Base-by-base conservation (phyloP, 2,113 vertebrate species). In the Psilopsiagon aymara region DNA sequence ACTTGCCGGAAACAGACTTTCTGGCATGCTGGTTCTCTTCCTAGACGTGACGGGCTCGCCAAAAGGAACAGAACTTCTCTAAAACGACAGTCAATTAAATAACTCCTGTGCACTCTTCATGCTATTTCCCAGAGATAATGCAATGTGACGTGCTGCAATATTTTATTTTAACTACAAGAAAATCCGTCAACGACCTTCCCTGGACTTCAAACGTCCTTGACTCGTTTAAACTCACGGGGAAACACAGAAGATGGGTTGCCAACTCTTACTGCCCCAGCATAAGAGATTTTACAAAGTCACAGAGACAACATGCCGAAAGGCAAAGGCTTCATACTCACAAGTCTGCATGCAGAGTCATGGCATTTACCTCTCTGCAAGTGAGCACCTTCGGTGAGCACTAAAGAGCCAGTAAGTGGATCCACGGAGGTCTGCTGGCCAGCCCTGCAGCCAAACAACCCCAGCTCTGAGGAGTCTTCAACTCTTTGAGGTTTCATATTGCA, bases 331-430 rank as follows among this genome's bases (percentile, higher is more conserved):
- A 59, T 93, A 98, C 99, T 99, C 94, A 99, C 98, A 25, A 98
- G 98, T 98, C 98, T 98, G 97, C 98, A 98, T 3, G 98, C 98
- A 46, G 92, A 98, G 70, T 98, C 99, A 6, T 98, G 98, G 95
- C 98, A 98, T 39, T 75, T 88, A 29, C 98, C 98, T 85, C 98
- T 98, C 96, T 96, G 98, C 95, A 97, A 98, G 97, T 97, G 98
- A 90, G 98, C 98, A 88, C 96, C 96, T 96, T 96, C 94, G 5
- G 98, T 98, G 95, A 98, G 97, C 89, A 98, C 98, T 83, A 94
- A 53, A 92, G 91, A 98, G 57, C 98, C 98, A 21, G 98, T 97
- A 91, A 93, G 97, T 33, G 98, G 98, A 95, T 98, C 98, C 76
- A 96, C 81, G 20, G 99, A 98, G 91, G 90, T 98, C 88, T 98